Percentiles rank a stretch among this genome's conserved stretches.
Conservation (phyloP, 1,140 invertebrate species). For the Arion vulgaris region DNA sequence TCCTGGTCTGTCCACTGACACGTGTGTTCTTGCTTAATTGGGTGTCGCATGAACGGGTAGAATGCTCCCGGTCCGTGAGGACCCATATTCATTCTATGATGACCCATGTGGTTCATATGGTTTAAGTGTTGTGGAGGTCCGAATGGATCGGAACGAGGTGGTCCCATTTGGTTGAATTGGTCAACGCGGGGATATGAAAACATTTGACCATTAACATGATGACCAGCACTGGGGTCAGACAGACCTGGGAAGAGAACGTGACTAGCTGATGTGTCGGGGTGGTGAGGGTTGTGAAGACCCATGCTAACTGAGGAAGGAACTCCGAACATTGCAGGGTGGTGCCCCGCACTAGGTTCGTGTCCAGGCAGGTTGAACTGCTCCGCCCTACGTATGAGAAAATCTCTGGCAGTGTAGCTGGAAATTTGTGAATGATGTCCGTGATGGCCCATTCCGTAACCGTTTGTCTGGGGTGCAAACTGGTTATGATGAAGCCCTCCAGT, state of each 20-base stretch:
- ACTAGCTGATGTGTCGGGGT: constrained; percentile 53
- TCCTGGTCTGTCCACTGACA: constrained; percentile 95
- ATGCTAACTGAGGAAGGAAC: constrained; percentile 74
- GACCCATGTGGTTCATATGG: constrained; percentile 68
- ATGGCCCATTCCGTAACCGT: constrained; percentile 73
- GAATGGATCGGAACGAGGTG: constrained; percentile 67
- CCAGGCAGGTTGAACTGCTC: constrained; percentile 39
- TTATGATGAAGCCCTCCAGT: constrained; percentile 62
- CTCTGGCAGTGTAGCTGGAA: constrained; percentile 81
- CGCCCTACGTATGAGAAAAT: constrained; percentile 81
- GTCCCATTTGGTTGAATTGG: constrained; percentile 72
- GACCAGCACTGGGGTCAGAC: constrained; percentile 64
- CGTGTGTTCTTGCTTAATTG: constrained; percentile 88
- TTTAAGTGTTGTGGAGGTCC: constrained; percentile 57
- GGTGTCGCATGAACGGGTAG: constrained; percentile 88
- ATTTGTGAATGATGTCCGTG: constrained; percentile 74
- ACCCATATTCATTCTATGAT: constrained; percentile 65
- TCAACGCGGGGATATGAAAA: constrained; percentile 54
- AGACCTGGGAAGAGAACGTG: constrained; percentile 74
- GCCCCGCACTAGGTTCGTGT: constrained; percentile 50
- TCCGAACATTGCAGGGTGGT: constrained; percentile 53
- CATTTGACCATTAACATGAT: constrained; percentile 75
- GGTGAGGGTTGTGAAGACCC: constrained; percentile 33
- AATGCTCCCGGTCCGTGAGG: constrained; percentile 77
- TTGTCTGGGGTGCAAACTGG: constrained; percentile 71